These are phyloP conservation scores for Neoaliturus tenellus DNA, from an alignment of 2,888 invertebrate genomes.

Conservation along the genomic window DNA sequence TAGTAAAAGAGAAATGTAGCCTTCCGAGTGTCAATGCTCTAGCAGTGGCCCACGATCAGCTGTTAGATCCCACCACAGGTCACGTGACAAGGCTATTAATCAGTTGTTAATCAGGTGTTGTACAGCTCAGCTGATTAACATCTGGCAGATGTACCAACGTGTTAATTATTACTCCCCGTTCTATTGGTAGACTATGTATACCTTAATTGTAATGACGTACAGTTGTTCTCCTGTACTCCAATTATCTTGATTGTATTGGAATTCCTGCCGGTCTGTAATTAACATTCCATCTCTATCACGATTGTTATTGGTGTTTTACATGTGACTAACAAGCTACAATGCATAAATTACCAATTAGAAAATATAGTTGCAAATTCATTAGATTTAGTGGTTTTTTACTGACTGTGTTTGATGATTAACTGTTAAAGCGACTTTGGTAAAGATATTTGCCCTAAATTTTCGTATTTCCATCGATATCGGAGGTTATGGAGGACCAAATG, in stretches of 20 bases:
- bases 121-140: slow-evolving; percentile 6
- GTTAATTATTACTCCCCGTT: slow-evolving; percentile 2
- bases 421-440: too few species aligned
- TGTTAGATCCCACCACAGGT: neutral
- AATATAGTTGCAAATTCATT: too few species aligned
- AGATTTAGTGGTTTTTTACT: too few species aligned
- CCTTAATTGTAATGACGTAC: neutral
- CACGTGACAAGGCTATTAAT: slow-evolving; percentile 20
- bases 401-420: too few species aligned
- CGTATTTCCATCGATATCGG: too few species aligned
- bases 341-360: too few species aligned
- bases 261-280: neutral
- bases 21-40: neutral
- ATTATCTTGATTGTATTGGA: neutral
- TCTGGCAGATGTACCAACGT: slow-evolving; percentile 2
- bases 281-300: neutral
- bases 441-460: too few species aligned
- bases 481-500: too few species aligned
- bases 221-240: neutral
- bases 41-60: neutral
- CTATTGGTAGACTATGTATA: neutral
- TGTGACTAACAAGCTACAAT: too few species aligned
- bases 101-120: slow-evolving; percentile 24
- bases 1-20: too few species aligned
- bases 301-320: neutral